Base-by-base conservation (phyloP, 2,888 invertebrate genomes). In the Volucella inanis region DNA sequence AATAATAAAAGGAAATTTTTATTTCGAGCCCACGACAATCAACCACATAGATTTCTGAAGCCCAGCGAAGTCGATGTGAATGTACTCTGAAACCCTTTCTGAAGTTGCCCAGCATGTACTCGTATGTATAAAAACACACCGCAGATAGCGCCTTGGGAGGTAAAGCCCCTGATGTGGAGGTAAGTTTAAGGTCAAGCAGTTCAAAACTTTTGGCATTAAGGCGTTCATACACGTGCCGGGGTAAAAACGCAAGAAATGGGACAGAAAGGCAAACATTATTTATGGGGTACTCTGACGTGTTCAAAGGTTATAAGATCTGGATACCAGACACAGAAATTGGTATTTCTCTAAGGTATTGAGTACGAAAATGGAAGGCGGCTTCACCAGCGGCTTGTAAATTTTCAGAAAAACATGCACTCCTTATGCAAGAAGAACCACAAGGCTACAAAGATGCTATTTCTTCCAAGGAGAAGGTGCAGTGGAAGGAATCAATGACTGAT, bases 131-230 rank as follows among this genome's bases (percentile, higher is more conserved):
- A n/a, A n/a, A n/a, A n/a, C n/a, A n/a, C n/a, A n/a, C n/a, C n/a
- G n/a, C 41, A 0, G 59, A 43, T 2, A 76, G 52, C 0, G 12
- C 50, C 22, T 14, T 72, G 1, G 65, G 82, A 8, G n/a, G 65
- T 15, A 87, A 86, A 78, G 90, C 90, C 0, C 90, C 91, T 92
- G 91, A 90, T 87, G 87, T 11, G 91, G 91, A 87, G 91, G 49
- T 3, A 71, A 52, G 43, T 45, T 91, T n/a, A n/a, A n/a, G n/a
- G n/a, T n/a, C n/a, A n/a, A n/a, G 22, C 2, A 22, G 2, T 22
- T 22, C 22, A 22, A 22, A 22, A 22, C 22, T 22, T 22, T 22
- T 22, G 22, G 22, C 22, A 22, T 22, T 22, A 3, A 22, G 22
- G 22, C 22, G 22, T 22, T 22, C 3, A 22, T 22, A 3, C 22